Evolutionary conservation across 2,888 invertebrate species (phyloP), one percentile per base, ranked within the genome.

Genomic region (Ophion obscuratus): DNA sequence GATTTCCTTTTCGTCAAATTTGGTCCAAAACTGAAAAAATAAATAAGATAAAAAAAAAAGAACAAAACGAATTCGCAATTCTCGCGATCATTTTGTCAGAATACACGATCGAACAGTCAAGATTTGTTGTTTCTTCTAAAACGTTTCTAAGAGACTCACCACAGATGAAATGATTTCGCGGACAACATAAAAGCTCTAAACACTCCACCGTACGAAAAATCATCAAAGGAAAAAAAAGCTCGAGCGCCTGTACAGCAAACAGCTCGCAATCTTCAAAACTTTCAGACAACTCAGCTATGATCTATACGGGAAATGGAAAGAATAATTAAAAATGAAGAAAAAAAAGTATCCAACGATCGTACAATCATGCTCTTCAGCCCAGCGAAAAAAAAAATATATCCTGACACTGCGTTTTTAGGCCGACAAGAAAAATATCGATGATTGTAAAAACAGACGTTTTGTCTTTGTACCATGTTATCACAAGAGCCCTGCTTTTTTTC

Each of bases 361-460:
- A 79, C 11, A 80, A 80, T 62, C 86, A 86, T 86, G 86, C 86
- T 81, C 31, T 70, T 74, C 44, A 74, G 83, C 81, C 68, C 68
- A 74, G 68, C 66, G 59, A 61, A 68, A 80, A 74, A 76, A 64
- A 20, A 71, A 70, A 70, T 40, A 0, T 9, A 83, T 73, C 47
- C 17, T 14, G 44, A 83, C 78, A 70, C 59, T 57, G 74, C 73
- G 36, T 68, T 57, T 53, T 24, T 17, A 83, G 84, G 73, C 78
- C 64, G 70, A 84, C 47, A 75, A 71, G 44, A 77, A 70, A 70
- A 74, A 74, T 66, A 86, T 78, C 17, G 78, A 78, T 59, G 82
- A 75, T 36, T 4, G 24, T 57, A 76, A 64, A 83, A 80, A 83
- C 44, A 77, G 81, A 85, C 14, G 20, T 5, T n/a, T 14, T 20